Conservation (phyloP, 2,113 vertebrate species). For the Perca fluviatilis region DNA sequence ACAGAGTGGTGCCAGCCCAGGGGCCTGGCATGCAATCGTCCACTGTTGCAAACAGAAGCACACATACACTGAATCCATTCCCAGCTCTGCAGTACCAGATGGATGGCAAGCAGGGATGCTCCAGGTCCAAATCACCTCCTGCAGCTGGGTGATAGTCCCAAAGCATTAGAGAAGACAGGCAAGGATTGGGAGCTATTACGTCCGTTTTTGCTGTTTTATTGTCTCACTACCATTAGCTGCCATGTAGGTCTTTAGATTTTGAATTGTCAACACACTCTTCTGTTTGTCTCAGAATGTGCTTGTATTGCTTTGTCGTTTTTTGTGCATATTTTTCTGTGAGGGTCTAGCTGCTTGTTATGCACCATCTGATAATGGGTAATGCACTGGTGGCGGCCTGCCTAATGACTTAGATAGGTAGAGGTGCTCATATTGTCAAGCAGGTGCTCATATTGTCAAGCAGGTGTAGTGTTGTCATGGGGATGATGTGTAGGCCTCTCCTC, state of each 20-base stretch:
- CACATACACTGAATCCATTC: conserved; percentile 49
- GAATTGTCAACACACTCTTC: not conserved
- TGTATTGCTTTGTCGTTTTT: conserved; percentile 28
- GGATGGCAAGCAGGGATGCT: conserved; percentile 68
- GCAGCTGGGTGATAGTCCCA: conserved; percentile 70
- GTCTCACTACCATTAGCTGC: not conserved
- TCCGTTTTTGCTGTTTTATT: conserved; percentile 17
- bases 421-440: conserved; percentile 50
- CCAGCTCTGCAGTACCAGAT: conserved; percentile 70
- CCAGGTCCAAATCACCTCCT: conserved; percentile 73
- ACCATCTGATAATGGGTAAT: conserved; percentile 48
- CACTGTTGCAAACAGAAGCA: conserved; percentile 59
- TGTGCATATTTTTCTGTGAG: not conserved
- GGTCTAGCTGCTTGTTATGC: conserved; percentile 39
- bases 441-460: conserved; percentile 42
- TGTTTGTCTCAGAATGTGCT: conserved; percentile 6
- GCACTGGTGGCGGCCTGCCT: conserved; percentile 55
- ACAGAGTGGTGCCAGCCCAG: conserved; percentile 58
- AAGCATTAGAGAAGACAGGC: not conserved
- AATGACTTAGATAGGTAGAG: conserved; percentile 63
- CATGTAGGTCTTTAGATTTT: conserved; percentile 6
- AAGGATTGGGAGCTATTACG: conserved; percentile 10
- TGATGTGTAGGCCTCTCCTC: conserved; percentile 64
- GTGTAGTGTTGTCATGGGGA: conserved; percentile 71
- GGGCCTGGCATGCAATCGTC: conserved; percentile 59